Conservation (phyloP, 2,113 vertebrate genomes). For the Amphilophus citrinellus region DNA sequence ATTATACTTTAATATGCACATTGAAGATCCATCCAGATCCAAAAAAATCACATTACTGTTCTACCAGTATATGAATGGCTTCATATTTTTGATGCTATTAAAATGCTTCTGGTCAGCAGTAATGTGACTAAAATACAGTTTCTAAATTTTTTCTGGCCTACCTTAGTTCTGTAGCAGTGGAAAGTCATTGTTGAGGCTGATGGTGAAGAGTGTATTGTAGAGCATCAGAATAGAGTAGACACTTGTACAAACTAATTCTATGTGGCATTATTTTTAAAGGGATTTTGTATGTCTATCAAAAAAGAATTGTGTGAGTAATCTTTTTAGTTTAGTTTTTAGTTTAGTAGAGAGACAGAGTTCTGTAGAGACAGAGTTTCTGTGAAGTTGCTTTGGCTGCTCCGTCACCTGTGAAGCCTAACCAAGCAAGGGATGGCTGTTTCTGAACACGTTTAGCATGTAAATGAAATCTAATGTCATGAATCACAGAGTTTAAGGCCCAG, state of each 20-base stretch:
- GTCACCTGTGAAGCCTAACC: background rate
- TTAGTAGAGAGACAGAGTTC: background rate
- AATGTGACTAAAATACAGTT: background rate
- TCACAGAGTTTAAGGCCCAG: background rate
- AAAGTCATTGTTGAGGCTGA: background rate
- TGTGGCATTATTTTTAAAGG: too few species aligned
- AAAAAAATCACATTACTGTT: background rate
- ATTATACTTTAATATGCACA: too few species aligned
- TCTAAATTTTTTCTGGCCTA: background rate
- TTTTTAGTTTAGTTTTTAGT: too few species aligned
- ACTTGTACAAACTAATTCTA: too few species aligned
- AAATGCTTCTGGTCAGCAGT: too few species aligned
- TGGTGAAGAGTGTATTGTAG: background rate
- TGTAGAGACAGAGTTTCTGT: background rate
- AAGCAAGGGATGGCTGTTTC: background rate
- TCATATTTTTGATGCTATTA: too few species aligned
- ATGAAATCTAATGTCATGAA: background rate
- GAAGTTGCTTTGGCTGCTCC: background rate
- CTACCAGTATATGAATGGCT: background rate
- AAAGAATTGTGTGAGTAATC: too few species aligned
- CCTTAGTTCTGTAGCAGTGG: background rate
- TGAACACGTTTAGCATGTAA: background rate
- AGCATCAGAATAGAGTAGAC: too few species aligned
- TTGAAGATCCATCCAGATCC: too few species aligned
- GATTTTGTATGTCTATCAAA: too few species aligned